A percentile compares a stretch with the other conserved stretches of the same genome.
phyloP scores from a whole-genome alignment of 2,888 invertebrate species.

The Arctia plantaginis region DNA sequence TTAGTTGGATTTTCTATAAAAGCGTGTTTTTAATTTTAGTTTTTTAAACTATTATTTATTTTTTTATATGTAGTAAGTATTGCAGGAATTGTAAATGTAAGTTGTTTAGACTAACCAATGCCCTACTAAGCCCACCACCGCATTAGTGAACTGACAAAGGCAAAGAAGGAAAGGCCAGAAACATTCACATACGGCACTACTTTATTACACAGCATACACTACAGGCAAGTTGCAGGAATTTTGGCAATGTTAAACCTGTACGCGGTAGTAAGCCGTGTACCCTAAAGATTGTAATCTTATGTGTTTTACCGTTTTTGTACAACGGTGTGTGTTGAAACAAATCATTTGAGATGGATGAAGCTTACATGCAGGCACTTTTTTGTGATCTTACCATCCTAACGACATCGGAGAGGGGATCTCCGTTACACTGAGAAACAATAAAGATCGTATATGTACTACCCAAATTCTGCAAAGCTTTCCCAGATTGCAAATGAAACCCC shows the following conservation, averaged over 20 bases:
- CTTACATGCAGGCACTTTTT: neutral
- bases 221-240: neutral
- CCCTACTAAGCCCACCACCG: neutral
- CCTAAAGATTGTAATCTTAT: neutral
- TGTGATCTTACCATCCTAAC: neutral
- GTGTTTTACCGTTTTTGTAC: constrained; percentile 3
- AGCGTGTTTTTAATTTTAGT: too few relatives aligned
- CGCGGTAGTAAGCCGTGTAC: neutral
- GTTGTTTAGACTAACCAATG: neutral
- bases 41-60: too few relatives aligned
- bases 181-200: neutral
- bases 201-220: neutral
- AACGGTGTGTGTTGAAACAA: constrained; percentile 1
- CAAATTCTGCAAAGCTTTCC: neutral
- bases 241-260: neutral
- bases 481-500: neutral
- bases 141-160: neutral
- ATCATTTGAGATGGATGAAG: neutral
- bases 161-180: neutral
- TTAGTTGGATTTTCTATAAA: too few relatives aligned
- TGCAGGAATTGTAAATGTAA: neutral
- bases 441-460: neutral
- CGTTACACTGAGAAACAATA: neutral
- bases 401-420: neutral
- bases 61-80: too few relatives aligned